Evolutionary conservation across 1,140 invertebrate species (phyloP).

Genomic region (Panulirus ornatus): DNA sequence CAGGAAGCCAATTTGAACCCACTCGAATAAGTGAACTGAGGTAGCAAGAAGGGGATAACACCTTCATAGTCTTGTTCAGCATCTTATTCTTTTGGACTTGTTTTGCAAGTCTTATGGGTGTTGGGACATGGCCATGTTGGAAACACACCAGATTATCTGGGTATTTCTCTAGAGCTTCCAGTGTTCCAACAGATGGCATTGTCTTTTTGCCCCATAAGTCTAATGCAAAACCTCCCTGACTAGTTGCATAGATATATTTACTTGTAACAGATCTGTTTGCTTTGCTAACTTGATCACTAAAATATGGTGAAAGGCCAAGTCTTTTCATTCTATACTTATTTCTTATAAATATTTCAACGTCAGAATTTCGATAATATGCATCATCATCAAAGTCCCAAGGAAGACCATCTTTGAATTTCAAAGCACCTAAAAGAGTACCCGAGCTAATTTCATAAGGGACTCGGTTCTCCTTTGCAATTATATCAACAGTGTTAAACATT

Average conservation of each 20-base stretch:
- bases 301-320: constrained; percentile 60
- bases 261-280: constrained; percentile 50
- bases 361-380: constrained; percentile 47
- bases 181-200: constrained; percentile 18
- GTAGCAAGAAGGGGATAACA: constrained; percentile 33
- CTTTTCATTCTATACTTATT: constrained; percentile 60
- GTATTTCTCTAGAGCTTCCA: constrained; percentile 9
- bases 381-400: constrained; percentile 76
- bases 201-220: constrained; percentile 64
- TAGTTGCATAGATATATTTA: constrained; percentile 61
- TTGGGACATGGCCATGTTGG: constrained; percentile 59
- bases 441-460: constrained; percentile 74
- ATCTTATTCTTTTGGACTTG: constrained; percentile 20
- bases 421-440: constrained; percentile 75
- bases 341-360: constrained; percentile 59
- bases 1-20: constrained; percentile 66
- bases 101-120: constrained; percentile 47
- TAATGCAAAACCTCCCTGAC: constrained; percentile 70
- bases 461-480: constrained; percentile 61
- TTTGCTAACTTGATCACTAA: constrained; percentile 48
- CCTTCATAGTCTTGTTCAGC: not conserved
- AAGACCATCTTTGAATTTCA: constrained; percentile 74
- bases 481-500: constrained; percentile 65
- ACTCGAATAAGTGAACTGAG: constrained; percentile 62
- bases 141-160: constrained; percentile 66